phyloP scores from a whole-genome alignment of 2,113 vertebrate species.

The Micronycteris hirsuta region DNA sequence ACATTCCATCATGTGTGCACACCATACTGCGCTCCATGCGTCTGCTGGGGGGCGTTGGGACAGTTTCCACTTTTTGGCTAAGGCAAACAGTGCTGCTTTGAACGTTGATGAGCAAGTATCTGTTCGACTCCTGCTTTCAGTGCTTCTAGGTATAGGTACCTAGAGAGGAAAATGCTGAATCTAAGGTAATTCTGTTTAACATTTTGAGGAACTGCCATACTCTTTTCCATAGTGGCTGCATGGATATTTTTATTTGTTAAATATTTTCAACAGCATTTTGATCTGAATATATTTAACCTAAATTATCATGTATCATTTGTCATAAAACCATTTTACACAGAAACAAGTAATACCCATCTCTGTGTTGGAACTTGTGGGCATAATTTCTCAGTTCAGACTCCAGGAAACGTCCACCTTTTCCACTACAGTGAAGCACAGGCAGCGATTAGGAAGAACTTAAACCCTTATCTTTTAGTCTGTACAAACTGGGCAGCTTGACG shows the following conservation, averaged over 20 bases:
- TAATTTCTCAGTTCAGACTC: not conserved
- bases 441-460: not conserved
- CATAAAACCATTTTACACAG: not conserved
- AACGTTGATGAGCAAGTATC: not conserved
- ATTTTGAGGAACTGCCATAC: not conserved
- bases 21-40: not conserved
- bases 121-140: not conserved
- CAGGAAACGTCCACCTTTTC: not conserved
- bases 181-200: not conserved
- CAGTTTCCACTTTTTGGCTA: not conserved
- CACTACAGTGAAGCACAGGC: not conserved
- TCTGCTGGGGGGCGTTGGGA: not conserved
- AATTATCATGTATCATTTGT: not conserved
- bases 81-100: not conserved
- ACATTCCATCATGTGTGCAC: not conserved
- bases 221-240: not conserved
- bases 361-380: not conserved
- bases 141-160: not conserved
- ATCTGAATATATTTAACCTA: conserved; percentile 46
- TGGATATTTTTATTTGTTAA: conserved; percentile 39
- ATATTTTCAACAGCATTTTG: not conserved
- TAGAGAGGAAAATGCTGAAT: not conserved
- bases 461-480: not conserved
- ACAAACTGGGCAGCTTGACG: not conserved
- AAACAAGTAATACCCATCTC: not conserved